Evolutionary conservation across 2,113 vertebrate species (phyloP).

Genomic region (Macquaria ambigua): DNA sequence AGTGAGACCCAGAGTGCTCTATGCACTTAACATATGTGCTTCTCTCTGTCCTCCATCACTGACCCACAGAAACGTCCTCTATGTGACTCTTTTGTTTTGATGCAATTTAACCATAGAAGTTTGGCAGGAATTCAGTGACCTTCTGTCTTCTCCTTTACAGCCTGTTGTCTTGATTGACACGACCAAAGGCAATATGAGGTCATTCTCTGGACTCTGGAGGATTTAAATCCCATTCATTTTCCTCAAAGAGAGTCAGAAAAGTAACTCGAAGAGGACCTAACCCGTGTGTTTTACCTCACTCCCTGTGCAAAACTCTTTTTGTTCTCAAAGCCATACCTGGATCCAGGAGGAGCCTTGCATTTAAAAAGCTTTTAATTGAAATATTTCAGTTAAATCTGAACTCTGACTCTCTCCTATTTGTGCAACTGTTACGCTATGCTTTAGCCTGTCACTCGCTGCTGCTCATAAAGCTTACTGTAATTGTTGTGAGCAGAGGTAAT

Average conservation of each 20-base stretch:
- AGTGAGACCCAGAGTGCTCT: conserved; percentile 58
- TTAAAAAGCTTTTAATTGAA: no score
- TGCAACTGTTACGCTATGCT: no score
- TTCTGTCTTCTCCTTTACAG: conserved; percentile 21
- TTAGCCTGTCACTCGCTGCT: not conserved
- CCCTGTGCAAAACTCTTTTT: not conserved
- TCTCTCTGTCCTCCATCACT: conserved; percentile 55
- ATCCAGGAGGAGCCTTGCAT: no score
- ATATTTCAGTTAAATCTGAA: no score
- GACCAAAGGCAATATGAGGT: conserved; percentile 39
- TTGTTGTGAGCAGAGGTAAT: not conserved
- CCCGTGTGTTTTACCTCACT: not conserved
- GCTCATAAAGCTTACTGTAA: not conserved
- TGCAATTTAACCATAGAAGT: conserved; percentile 29
- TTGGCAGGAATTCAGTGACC: conserved; percentile 31
- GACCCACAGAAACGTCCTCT: conserved; percentile 45
- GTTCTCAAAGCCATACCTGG: not conserved
- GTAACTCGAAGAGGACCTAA: conserved; percentile 9
- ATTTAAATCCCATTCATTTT: conserved; percentile 41
- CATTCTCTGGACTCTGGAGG: conserved; percentile 11
- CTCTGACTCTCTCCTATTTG: no score
- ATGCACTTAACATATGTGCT: conserved; percentile 67
- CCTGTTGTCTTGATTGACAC: conserved; percentile 31
- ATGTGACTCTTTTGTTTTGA: conserved; percentile 56
- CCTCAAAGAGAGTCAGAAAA: conserved; percentile 7